Evolutionary conservation across 2,797 vertebrate genomes (phyloP).

Genomic region (Pangasius sanitwongsei): DNA sequence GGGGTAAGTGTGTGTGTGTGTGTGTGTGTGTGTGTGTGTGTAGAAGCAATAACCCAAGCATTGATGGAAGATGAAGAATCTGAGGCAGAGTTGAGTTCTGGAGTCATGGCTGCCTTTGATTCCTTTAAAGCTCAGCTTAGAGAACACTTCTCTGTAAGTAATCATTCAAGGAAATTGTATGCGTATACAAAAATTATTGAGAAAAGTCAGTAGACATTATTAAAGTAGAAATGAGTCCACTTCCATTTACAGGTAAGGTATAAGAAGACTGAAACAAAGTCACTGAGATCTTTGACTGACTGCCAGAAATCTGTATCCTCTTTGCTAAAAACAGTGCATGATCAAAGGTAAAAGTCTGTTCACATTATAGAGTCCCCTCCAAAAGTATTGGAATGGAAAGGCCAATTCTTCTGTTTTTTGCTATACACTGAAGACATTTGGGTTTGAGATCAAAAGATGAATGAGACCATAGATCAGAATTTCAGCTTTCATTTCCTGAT

Average conservation of each 20-base stretch:
- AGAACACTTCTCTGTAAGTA: constrained; percentile 77
- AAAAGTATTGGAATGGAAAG: not conserved
- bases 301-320: constrained; percentile 72
- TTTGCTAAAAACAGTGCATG: constrained; percentile 78
- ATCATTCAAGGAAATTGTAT: not conserved
- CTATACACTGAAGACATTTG: not conserved
- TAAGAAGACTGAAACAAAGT: constrained; percentile 67
- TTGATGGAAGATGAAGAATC: constrained; percentile 50
- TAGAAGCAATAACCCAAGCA: constrained; percentile 39
- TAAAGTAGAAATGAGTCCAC: not conserved
- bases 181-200: not conserved
- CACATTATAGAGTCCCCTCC: not conserved
- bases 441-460: not conserved
- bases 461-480: not conserved
- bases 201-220: not conserved
- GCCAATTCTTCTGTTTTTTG: not conserved
- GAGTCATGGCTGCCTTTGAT: constrained; percentile 74
- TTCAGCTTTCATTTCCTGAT: not conserved
- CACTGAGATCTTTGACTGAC: constrained; percentile 66
- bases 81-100: constrained; percentile 60
- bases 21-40: not conserved
- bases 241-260: constrained; percentile 76
- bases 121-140: constrained; percentile 75
- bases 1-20: not conserved
- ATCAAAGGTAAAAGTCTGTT: constrained; percentile 72